phyloP scores from a whole-genome alignment of 2,888 invertebrate species.

The Drosophila vallismaia region DNA sequence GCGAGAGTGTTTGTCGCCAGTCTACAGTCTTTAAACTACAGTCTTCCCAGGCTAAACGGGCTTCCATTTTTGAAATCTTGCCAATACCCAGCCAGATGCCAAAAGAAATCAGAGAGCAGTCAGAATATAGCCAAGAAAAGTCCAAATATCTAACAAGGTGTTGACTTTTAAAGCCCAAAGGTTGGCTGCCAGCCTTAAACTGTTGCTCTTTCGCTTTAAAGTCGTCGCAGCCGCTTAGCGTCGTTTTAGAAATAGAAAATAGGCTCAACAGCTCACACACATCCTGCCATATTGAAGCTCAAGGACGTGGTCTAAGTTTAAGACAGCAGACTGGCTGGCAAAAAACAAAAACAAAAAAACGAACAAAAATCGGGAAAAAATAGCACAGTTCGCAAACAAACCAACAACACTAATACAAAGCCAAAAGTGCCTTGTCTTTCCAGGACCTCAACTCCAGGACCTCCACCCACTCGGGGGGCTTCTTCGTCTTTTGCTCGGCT shows the following conservation, averaged over 20 bases:
- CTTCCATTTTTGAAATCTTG: no score
- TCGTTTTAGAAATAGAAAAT: constrained; percentile 9
- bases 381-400: constrained; percentile 9
- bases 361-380: constrained; percentile 34
- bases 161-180: no score
- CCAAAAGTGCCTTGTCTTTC: constrained; percentile 36
- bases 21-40: no score
- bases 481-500: constrained; percentile 32
- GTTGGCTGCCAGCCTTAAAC: constrained; percentile 46
- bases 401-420: constrained; percentile 37
- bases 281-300: constrained; percentile 59
- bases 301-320: constrained; percentile 67
- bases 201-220: constrained; percentile 58
- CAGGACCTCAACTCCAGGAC: not conserved
- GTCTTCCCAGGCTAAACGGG: no score
- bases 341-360: constrained; percentile 13
- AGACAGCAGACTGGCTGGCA: constrained; percentile 42
- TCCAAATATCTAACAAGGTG: no score
- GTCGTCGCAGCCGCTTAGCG: constrained; percentile 17
- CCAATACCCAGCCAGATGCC: no score
- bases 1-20: no score
- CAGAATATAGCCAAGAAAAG: no score
- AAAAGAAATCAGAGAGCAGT: no score
- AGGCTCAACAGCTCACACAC: constrained; percentile 20
- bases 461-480: constrained; percentile 4